A percentile compares a stretch with the other conserved stretches of the same genome.
phyloP scores from a whole-genome alignment of 2,113 vertebrate genomes.

The Alexandromys fortis region DNA sequence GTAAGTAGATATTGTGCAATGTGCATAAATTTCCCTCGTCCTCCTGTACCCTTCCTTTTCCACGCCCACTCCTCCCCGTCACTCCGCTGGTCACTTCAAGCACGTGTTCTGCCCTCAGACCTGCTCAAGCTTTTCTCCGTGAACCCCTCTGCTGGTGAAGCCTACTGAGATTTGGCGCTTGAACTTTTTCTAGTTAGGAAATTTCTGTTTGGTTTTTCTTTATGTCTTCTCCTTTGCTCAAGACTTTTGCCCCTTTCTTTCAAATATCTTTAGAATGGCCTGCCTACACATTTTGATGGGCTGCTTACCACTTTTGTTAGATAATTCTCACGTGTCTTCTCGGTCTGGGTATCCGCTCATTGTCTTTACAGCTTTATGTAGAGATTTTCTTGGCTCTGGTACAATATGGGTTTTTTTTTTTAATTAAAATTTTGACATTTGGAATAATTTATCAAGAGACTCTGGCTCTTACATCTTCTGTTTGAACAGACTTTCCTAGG shows the following conservation, averaged over 20 bases:
- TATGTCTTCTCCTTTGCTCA: constrained; percentile 12
- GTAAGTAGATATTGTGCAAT: neutral
- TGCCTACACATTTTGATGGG: neutral
- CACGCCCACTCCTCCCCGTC: no score
- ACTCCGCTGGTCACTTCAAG: neutral
- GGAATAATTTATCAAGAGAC: neutral
- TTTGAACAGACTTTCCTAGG: neutral
- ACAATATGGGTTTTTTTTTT: neutral
- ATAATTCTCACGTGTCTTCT: neutral
- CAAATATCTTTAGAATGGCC: neutral
- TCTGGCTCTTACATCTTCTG: neutral
- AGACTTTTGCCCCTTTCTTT: neutral
- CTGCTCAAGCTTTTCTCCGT: neutral
- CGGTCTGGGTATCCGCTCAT: neutral
- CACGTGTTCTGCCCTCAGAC: neutral
- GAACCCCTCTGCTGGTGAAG: neutral
- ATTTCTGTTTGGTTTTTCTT: constrained; percentile 22
- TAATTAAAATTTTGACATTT: neutral
- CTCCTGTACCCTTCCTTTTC: no score
- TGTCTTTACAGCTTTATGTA: constrained; percentile 1
- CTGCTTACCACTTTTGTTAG: neutral
- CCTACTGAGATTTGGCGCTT: neutral
- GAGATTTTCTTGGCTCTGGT: neutral
- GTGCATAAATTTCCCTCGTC: no score
- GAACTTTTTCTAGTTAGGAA: neutral